Conservation (phyloP, 2,888 invertebrate genomes). For the Spatulosminthurus flaviceps region DNA sequence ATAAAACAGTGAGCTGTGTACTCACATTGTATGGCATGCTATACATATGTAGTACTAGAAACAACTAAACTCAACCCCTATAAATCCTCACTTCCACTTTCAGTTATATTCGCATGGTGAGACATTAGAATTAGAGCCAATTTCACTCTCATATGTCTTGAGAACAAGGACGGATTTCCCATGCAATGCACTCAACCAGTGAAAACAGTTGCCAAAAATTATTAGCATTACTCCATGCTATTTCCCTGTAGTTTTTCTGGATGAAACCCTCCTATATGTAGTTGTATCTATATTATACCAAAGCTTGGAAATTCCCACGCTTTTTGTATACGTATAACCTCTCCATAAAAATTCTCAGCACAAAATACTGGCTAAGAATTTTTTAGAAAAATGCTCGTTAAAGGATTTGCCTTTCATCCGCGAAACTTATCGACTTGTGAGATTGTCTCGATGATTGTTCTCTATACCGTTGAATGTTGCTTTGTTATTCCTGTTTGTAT, state of each 20-base stretch:
- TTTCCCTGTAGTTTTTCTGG: neutral
- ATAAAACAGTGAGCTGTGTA: no score
- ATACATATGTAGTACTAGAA: neutral
- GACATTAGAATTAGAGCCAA: slow-evolving; percentile 29
- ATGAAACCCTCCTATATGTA: neutral
- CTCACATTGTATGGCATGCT: neutral
- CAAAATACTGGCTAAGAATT: neutral
- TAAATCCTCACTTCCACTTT: neutral
- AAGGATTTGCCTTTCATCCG: neutral
- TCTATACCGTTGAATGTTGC: no score
- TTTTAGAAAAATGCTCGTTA: slow-evolving; percentile 6
- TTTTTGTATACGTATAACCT: no score
- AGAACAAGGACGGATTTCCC: slow-evolving; percentile 29
- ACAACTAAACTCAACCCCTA: neutral
- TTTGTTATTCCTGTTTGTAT: no score
- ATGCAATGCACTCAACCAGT: slow-evolving; percentile 11
- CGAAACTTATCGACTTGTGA: slow-evolving; percentile 5
- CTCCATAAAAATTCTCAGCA: no score
- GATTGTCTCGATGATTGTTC: no score
- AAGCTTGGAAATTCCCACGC: neutral
- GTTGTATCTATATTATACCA: neutral
- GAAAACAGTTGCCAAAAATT: slow-evolving; percentile 27
- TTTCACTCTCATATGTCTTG: slow-evolving; percentile 27
- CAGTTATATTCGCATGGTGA: neutral
- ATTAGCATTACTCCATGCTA: slow-evolving; percentile 5